Percentiles rank a stretch among this genome's conserved stretches.
Conservation (phyloP, 2,888 invertebrate genomes). For the Mactromeris polynyma region DNA sequence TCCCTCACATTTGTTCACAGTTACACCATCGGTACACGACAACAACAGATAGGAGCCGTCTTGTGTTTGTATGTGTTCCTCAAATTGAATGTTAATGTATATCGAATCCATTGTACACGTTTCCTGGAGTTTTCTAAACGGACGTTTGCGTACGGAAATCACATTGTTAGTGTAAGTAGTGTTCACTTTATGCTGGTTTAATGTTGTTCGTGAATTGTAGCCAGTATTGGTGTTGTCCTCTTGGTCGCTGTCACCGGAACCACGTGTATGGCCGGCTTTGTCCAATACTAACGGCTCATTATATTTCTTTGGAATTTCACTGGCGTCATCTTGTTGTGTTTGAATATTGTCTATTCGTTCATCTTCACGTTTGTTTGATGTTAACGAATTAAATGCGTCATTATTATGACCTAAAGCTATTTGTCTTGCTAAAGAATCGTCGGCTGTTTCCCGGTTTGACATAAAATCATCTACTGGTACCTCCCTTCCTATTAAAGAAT, state of each 20-base stretch:
- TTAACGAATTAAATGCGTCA: conserved; percentile 8
- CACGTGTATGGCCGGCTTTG: not conserved
- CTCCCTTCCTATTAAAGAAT: not conserved
- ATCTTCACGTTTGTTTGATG: conserved; percentile 33
- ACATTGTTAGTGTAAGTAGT: not conserved
- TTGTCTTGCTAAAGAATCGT: conserved; percentile 3
- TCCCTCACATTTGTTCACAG: conserved; percentile 65
- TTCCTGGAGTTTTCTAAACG: not conserved
- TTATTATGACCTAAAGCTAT: not conserved
- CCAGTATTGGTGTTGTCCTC: not conserved
- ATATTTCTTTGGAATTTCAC: conserved; percentile 37
- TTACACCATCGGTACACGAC: conserved; percentile 48
- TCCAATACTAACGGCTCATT: not conserved
- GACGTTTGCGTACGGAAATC: not conserved
- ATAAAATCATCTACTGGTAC: not conserved
- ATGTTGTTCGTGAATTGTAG: not conserved
- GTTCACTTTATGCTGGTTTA: not conserved
- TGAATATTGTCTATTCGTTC: conserved; percentile 16
- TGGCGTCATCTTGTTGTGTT: conserved; percentile 13
- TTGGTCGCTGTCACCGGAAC: not conserved
- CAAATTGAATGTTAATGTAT: conserved; percentile 52
- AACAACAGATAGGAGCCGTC: conserved; percentile 35
- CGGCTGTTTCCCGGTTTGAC: not conserved
- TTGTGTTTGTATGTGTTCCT: conserved; percentile 37
- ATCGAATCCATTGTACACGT: conserved; percentile 38